Conservation (phyloP, 2,113 vertebrate species). For the Calidris pugnax region DNA sequence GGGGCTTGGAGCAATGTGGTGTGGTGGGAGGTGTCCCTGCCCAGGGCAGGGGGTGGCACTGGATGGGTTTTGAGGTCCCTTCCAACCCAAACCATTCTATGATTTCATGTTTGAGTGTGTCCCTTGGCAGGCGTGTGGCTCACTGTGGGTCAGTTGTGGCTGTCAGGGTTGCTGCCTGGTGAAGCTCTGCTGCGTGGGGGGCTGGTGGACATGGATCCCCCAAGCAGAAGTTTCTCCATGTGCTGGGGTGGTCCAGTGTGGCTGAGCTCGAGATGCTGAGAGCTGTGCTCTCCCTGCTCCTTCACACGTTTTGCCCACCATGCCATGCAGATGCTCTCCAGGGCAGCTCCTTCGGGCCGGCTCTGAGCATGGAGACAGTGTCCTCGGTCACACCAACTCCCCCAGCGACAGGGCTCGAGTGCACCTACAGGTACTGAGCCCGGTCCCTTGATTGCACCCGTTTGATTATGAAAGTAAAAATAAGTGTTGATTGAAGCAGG, state of each 20-base stretch:
- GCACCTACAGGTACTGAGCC: background rate
- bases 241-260: rapidly evolving
- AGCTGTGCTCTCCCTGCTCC: background rate
- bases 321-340: background rate
- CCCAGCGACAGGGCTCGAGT: rapidly evolving
- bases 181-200: background rate
- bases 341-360: background rate
- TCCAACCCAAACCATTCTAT: no score
- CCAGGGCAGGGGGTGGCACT: no score
- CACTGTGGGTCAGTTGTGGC: rapidly evolving
- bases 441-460: rapidly evolving
- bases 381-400: background rate
- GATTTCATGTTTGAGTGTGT: background rate
- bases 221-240: background rate
- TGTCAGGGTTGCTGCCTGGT: rapidly evolving
- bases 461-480: background rate
- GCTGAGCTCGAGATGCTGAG: rapidly evolving
- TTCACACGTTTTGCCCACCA: rapidly evolving
- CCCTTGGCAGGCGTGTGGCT: background rate
- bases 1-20: no score
- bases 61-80: no score
- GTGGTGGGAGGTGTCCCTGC: no score
- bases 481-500: background rate
- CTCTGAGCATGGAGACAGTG: background rate
- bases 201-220: rapidly evolving